Evolutionary conservation across 2,888 invertebrate genomes (phyloP), one percentile per base, ranked within the genome.

Genomic region (Agrotis puta): DNA sequence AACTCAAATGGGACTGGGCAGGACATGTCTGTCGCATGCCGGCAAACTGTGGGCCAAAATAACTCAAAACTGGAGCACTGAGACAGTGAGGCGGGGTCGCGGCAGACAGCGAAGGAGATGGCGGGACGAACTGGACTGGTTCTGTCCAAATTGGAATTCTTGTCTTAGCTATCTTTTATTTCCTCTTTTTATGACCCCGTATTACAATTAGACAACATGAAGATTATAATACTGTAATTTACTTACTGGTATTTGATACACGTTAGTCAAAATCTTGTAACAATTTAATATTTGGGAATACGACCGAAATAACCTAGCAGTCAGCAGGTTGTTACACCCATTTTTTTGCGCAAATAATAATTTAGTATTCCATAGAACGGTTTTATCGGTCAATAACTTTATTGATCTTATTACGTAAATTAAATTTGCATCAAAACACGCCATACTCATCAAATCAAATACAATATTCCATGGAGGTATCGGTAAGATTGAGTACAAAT

Each of bases 241-340:
- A 51, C 51, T 51, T 22, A 51, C 51, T 16, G 51, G 51, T 7
- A 51, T 22, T 51, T 51, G 51, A 51, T 51, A 22, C 1, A 24
- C 9, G 16, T 53, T 53, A 18, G 9, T 24, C 1, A 24, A 18
- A 9, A 53, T 53, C 24, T 24, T 7, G 24, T 24, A 53, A 18
- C 53, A 53, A 24, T 53, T 24, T 53, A 53, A 53, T 53, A 53
- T 53, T 24, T 53, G 53, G 16, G 9, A 9, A 24, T 53, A 53
- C 3, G 24, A 7, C 16, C 2, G 24, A 53, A 24, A 16, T 9
- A 53, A 18, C 18, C 24, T 53, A 7, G 7, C 24, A 24, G 3
- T 16, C 16, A 16, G 24, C 6, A 2, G 7, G 16, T 16, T 53
- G 53, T 9, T 9, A 3, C 24, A 53, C 16, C 13, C 20, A 18